Evolutionary conservation across 2,113 vertebrate species (phyloP).

Genomic region (Pampusana beccarii): DNA sequence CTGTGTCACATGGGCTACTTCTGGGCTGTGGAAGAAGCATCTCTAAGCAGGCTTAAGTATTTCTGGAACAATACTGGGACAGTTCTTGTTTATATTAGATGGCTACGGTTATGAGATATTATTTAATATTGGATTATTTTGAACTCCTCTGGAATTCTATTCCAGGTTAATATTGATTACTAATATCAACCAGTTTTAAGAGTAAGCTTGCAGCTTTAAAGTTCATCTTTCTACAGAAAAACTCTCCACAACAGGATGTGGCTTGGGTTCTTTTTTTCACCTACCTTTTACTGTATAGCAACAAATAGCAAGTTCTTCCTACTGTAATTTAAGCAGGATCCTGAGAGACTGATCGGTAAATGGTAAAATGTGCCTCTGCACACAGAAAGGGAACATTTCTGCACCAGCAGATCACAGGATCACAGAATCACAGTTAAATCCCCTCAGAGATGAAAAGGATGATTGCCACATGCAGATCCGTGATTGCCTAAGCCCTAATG

Average conservation of each 20-base stretch:
- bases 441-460: not conserved
- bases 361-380: not conserved
- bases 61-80: not conserved
- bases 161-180: not conserved
- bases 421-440: too few relatives aligned
- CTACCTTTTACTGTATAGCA: not conserved
- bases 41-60: not conserved
- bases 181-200: not conserved
- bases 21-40: not conserved
- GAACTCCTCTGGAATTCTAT: not conserved
- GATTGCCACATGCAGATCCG: not conserved
- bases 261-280: not conserved
- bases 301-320: constrained; percentile 4
- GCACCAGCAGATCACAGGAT: not conserved
- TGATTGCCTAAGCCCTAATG: not conserved
- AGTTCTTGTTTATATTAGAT: not conserved
- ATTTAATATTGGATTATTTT: not conserved
- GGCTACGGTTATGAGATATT: not conserved
- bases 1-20: not conserved
- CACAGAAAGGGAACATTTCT: not conserved
- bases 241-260: constrained; percentile 35
- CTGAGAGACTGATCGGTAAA: not conserved
- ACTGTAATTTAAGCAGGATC: constrained; percentile 28
- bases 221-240: not conserved
- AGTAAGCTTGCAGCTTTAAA: not conserved